These are phyloP conservation scores for Esox niger DNA, from an alignment of 2,113 vertebrate genomes.

Conservation along the genomic window DNA sequence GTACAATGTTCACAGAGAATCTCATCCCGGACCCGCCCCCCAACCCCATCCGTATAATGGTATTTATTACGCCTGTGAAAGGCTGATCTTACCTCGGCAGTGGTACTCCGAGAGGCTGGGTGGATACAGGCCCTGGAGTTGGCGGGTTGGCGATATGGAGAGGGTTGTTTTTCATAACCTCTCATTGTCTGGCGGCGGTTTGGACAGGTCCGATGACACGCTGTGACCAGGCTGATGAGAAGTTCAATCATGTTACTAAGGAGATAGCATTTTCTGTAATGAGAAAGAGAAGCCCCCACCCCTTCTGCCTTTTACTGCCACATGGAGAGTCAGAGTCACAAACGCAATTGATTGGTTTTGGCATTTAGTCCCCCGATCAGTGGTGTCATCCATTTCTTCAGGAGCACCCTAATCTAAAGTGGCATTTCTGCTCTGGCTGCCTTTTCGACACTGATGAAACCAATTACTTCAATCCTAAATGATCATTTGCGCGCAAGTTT, in stretches of 20 bases:
- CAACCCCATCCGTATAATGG: no score
- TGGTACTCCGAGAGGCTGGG: no score
- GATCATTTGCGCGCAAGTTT: conserved; percentile 87
- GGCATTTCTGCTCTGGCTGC: conserved; percentile 98
- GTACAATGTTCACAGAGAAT: no score
- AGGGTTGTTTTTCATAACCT: neutral
- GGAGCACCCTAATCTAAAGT: conserved; percentile 97
- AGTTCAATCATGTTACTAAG: conserved; percentile 93
- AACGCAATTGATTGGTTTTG: conserved; percentile 97
- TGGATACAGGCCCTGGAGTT: no score
- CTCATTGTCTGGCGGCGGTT: neutral
- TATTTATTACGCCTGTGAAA: no score
- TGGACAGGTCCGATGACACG: conserved; percentile 66
- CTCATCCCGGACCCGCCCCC: no score
- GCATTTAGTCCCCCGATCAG: conserved; percentile 92
- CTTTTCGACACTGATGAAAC: conserved; percentile 73
- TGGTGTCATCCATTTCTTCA: conserved; percentile 96
- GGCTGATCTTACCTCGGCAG: no score
- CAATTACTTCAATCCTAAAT: conserved; percentile 74
- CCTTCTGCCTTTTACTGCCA: conserved; percentile 84
- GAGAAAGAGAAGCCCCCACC: conserved; percentile 86
- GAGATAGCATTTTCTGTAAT: conserved; percentile 94
- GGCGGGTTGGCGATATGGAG: neutral
- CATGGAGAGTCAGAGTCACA: conserved; percentile 81
- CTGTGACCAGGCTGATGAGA: conserved; percentile 84